A percentile compares a stretch with the other conserved stretches of the same genome.
Conservation (phyloP, 2,113 vertebrate species). For the Elanus axillaris region DNA sequence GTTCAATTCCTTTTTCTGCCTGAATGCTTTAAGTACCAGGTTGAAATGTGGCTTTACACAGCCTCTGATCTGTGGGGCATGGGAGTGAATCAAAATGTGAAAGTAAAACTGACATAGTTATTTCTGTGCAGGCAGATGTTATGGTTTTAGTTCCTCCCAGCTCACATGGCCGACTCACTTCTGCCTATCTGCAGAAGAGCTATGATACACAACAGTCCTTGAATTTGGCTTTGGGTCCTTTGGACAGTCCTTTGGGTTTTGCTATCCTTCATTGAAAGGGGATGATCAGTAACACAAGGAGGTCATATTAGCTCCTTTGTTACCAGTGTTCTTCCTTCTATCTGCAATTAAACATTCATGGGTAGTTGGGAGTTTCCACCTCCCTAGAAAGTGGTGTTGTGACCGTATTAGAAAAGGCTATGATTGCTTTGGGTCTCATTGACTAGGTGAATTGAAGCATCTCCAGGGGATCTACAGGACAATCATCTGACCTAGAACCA, state of each 20-base stretch:
- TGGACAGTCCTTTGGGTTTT: background rate
- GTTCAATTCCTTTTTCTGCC: background rate
- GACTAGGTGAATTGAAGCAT: background rate
- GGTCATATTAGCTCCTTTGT: background rate
- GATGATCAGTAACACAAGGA: background rate
- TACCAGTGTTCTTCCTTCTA: background rate
- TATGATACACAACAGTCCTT: fast-evolving
- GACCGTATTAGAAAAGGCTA: background rate
- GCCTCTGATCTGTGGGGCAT: background rate
- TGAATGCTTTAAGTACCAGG: background rate
- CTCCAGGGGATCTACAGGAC: background rate
- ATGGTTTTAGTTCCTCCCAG: background rate
- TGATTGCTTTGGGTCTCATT: background rate
- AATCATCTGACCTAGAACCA: background rate
- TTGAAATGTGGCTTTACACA: background rate
- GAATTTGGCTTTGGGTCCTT: background rate
- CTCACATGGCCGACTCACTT: background rate
- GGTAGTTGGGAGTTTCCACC: fast-evolving
- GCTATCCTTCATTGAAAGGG: background rate
- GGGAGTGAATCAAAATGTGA: background rate
- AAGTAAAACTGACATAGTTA: background rate
- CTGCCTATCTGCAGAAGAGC: background rate
- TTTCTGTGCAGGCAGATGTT: background rate
- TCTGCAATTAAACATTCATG: background rate
- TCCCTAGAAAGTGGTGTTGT: background rate